A percentile compares a stretch with the other conserved stretches of the same genome.
Evolutionary conservation across 2,113 vertebrate species (phyloP).

Genomic region (Ictalurus furcatus): DNA sequence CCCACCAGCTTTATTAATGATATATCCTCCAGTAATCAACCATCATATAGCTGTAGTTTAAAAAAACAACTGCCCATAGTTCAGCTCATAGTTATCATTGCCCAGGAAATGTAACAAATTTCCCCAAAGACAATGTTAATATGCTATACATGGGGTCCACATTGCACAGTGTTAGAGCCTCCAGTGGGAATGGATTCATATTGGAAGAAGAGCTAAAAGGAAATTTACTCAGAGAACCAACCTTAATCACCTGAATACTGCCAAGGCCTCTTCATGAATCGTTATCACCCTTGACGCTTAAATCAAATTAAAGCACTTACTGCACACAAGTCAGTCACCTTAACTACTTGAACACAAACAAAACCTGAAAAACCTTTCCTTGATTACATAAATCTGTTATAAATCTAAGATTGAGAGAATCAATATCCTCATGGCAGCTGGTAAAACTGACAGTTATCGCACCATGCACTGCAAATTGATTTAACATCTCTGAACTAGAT

Average conservation of each 20-base stretch:
- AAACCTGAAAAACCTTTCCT: neutral
- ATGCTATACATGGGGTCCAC: neutral
- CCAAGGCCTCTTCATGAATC: slow-evolving; percentile 54
- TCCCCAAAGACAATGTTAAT: neutral
- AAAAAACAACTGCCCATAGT: neutral
- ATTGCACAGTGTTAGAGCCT: neutral
- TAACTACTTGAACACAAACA: neutral
- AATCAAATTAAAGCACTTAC: slow-evolving; percentile 58
- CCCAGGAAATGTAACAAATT: neutral
- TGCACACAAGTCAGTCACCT: slow-evolving; percentile 45
- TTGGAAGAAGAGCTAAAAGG: neutral
- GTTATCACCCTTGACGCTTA: slow-evolving; percentile 58
- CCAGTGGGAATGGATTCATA: neutral
- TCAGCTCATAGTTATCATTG: neutral
- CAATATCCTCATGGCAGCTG: neutral
- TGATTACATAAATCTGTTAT: slow-evolving; percentile 1
- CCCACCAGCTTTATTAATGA: neutral
- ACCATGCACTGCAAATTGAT: neutral
- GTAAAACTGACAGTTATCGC: neutral
- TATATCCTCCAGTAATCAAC: neutral
- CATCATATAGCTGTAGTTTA: neutral
- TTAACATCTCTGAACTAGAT: slow-evolving; percentile 4
- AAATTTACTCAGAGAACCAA: slow-evolving; percentile 42
- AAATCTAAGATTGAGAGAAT: neutral
- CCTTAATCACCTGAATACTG: slow-evolving; percentile 58